phyloP scores from a whole-genome alignment of 2,113 vertebrate genomes.

The Laticauda colubrina region DNA sequence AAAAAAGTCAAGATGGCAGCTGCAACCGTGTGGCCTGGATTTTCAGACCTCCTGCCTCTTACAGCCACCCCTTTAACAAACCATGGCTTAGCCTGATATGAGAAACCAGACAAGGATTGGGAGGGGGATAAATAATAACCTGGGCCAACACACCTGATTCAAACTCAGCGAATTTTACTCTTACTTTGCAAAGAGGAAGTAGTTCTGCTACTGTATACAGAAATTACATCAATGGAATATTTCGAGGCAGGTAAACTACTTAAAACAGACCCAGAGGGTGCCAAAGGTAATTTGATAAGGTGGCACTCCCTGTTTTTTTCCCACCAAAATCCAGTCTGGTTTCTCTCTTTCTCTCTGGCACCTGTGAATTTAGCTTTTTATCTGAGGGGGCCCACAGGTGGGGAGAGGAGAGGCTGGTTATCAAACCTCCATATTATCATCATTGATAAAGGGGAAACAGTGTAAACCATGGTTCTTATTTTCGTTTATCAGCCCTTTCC shows the following conservation, averaged over 20 bases:
- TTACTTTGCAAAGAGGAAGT: background rate
- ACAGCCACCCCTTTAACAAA: background rate
- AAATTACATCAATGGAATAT: background rate
- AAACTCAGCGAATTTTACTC: background rate
- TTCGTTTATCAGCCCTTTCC: background rate
- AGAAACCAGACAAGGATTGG: background rate
- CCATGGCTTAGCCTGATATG: background rate
- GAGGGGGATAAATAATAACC: background rate
- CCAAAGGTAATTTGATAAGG: background rate
- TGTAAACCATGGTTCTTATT: background rate
- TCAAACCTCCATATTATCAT: background rate
- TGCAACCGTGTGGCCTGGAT: background rate
- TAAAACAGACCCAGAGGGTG: background rate
- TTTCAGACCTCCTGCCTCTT: background rate
- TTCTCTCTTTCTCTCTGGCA: background rate
- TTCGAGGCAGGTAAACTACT: background rate
- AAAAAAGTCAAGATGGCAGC: background rate
- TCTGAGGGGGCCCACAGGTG: background rate
- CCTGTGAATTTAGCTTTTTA: background rate
- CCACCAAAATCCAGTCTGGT: background rate
- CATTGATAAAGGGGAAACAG: background rate
- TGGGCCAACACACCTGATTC: background rate
- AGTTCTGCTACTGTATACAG: background rate
- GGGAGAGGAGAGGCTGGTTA: background rate
- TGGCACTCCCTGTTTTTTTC: background rate